phyloP scores from a whole-genome alignment of 2,888 invertebrate genomes.

The Pherbina coryleti region DNA sequence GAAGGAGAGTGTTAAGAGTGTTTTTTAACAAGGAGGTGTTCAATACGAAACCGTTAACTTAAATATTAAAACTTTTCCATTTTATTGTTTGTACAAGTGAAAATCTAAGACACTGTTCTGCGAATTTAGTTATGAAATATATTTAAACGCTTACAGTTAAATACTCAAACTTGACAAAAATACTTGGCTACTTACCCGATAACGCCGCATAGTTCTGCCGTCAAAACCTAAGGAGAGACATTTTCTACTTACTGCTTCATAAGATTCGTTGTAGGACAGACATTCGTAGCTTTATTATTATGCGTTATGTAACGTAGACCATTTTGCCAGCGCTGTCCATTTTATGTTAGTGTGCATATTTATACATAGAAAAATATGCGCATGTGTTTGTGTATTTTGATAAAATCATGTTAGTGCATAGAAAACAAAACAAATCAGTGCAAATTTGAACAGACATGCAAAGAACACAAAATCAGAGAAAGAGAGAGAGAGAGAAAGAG shows the following conservation, averaged over 20 bases:
- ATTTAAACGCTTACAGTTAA: too few species aligned
- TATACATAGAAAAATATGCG: slow-evolving; percentile 18
- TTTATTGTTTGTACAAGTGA: too few species aligned
- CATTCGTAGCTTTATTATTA: slow-evolving; percentile 96
- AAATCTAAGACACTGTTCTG: too few species aligned
- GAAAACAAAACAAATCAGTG: slow-evolving; percentile 14
- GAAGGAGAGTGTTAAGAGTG: slow-evolving; percentile 15
- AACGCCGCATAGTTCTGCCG: background rate
- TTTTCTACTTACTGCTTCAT: slow-evolving; percentile 95
- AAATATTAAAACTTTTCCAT: too few species aligned
- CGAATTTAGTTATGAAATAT: too few species aligned
- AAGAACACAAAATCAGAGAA: slow-evolving; percentile 35
- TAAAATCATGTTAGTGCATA: too few species aligned
- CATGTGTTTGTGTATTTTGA: background rate
- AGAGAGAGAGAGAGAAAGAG: slow-evolving; percentile 15
- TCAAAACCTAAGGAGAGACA: background rate
- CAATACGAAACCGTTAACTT: too few species aligned
- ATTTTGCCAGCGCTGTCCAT: slow-evolving; percentile 88
- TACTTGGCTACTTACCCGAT: background rate
- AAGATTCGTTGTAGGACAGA: slow-evolving; percentile 93
- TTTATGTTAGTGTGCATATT: slow-evolving; percentile 20
- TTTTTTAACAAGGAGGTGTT: background rate
- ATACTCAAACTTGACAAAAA: too few species aligned
- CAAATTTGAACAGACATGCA: slow-evolving; percentile 44
- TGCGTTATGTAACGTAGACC: slow-evolving; percentile 90